Conservation (phyloP, 1,140 invertebrate genomes). For the Pseudomyrmex concolor region DNA sequence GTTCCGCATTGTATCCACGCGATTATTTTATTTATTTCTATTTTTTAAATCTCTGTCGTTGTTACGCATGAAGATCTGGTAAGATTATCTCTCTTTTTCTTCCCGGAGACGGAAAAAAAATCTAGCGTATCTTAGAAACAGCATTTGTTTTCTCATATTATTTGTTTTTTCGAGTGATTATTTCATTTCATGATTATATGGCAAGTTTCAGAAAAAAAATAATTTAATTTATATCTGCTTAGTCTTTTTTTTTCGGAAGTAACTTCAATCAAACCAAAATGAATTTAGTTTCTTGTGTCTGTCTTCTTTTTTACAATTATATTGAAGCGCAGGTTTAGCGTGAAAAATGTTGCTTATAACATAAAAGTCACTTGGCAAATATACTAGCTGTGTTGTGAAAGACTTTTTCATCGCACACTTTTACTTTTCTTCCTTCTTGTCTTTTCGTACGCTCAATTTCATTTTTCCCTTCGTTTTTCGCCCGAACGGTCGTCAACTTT, state of each 20-base stretch:
- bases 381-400: not conserved
- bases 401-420: not conserved
- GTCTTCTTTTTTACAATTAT: not conserved
- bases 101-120: too few relatives aligned
- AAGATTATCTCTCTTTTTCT: too few relatives aligned
- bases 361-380: slow-evolving; percentile 2
- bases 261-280: not conserved
- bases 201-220: slow-evolving; percentile 1
- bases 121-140: too few relatives aligned
- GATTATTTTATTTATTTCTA: too few relatives aligned
- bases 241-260: not conserved
- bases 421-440: not conserved
- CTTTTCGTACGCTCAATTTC: slow-evolving; percentile 23
- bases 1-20: too few relatives aligned
- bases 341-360: slow-evolving; percentile 27
- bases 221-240: too few relatives aligned
- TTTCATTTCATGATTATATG: too few relatives aligned
- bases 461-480: slow-evolving; percentile 24
- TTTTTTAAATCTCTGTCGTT: too few relatives aligned
- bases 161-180: too few relatives aligned
- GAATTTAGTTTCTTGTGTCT: not conserved
- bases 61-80: too few relatives aligned
- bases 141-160: too few relatives aligned
- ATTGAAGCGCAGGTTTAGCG: not conserved
- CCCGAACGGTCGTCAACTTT: slow-evolving; percentile 35